Evolutionary conservation across 2,113 vertebrate genomes (phyloP), one percentile per base, ranked within the genome.

Genomic region (Pelvicachromis taeniatus): DNA sequence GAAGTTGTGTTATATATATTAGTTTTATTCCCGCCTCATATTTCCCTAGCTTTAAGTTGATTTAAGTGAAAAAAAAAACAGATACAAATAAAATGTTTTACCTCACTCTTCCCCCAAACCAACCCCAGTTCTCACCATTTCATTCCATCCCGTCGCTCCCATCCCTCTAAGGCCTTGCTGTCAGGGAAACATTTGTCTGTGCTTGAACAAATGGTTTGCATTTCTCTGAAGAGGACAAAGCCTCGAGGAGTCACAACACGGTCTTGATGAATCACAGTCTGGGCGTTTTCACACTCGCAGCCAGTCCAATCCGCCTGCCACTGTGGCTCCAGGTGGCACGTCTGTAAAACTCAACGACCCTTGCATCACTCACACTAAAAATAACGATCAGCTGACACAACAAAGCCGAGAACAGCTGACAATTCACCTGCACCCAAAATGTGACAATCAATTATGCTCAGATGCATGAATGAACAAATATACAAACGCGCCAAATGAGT

Each of bases 241-340:
- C 50, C 45, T 65, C 1, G 13, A 33, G 23, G 58, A 86, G 73
- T 35, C 19, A 33, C 73, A 58, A 9, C 29, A 19, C 54, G 19
- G n/a, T 70, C 23, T 48, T 17, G 33, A 11, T 85, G 77, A 85
- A 77, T 90, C 83, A 61, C 19, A 33, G 70, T 86, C 14, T 55
- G 38, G 21, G 63, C 42, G 4, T 79, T 92, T 88, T 83, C 81
- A 80, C 56, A 77, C 83, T 77, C 10, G 23, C 79, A 77, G 80
- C 48, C 78, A 52, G 84, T 80, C 84, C 56, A 35, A 75, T 81
- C 61, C 56, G 68, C 80, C 68, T 48, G 61, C 84, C 61, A 75
- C 85, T 45, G 58, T 80, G 88, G 92, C 92, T 91, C 94, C 94
- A 94, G 94, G 91, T 95, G 92, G 83, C 79, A 63, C 1, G 65